Conservation (phyloP, 2,797 vertebrate species). For the Kryptopterus vitreolus region DNA sequence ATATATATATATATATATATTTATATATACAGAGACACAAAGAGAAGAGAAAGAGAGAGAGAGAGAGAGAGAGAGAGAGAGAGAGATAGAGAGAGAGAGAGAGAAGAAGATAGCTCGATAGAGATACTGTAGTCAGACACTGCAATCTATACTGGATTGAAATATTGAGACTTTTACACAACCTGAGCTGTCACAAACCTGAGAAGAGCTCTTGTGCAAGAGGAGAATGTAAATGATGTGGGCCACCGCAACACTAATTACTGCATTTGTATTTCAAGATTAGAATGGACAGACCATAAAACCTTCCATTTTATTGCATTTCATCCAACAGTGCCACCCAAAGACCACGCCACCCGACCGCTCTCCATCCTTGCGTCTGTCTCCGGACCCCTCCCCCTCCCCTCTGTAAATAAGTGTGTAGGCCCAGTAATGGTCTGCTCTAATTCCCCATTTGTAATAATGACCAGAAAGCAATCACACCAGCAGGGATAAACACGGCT, state of each 20-base stretch:
- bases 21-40: too few species aligned
- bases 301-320: conserved; percentile 12
- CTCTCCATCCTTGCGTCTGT: neutral
- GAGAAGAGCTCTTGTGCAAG: conserved; percentile 23
- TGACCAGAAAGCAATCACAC: conserved; percentile 59
- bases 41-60: too few species aligned
- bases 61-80: too few species aligned
- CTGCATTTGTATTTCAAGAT: conserved; percentile 49
- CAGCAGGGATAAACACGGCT: conserved; percentile 46
- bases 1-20: too few species aligned
- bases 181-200: too few species aligned
- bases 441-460: conserved; percentile 59
- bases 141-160: neutral
- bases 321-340: conserved; percentile 18
- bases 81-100: too few species aligned
- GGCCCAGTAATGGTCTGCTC: conserved; percentile 49
- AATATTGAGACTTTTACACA: neutral
- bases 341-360: neutral
- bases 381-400: neutral
- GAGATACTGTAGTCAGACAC: too few species aligned
- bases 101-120: too few species aligned
- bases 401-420: conserved; percentile 20
- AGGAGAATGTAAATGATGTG: conserved; percentile 29
- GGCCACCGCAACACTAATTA: conserved; percentile 37
- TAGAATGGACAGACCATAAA: conserved; percentile 19